These are phyloP conservation scores for Tringa solitaria DNA, from an alignment of 2,113 vertebrate genomes.

Conservation along the genomic window DNA sequence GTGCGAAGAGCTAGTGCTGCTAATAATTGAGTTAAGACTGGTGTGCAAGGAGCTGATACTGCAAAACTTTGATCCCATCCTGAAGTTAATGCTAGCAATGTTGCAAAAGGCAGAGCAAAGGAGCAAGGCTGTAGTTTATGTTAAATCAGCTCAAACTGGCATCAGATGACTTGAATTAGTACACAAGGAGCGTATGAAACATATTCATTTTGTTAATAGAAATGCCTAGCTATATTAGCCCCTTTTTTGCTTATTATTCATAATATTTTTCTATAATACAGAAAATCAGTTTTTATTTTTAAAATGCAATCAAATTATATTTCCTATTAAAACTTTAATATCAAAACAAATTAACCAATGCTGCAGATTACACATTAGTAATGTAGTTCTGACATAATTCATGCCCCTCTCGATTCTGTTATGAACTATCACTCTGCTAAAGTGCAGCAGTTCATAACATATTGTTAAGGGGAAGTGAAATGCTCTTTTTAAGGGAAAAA, in stretches of 20 bases:
- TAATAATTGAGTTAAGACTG: background rate
- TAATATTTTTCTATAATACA: constrained; percentile 72
- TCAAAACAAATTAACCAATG: constrained; percentile 78
- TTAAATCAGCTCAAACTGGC: constrained; percentile 45
- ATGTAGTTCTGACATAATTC: constrained; percentile 69
- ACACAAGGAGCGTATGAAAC: constrained; percentile 55
- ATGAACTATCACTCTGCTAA: constrained; percentile 63
- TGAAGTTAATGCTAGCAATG: background rate
- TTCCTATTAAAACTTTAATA: constrained; percentile 82
- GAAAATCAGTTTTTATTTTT: constrained; percentile 76
- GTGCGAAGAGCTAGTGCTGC: background rate
- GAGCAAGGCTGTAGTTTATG: background rate
- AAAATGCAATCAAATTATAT: constrained; percentile 79
- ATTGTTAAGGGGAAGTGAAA: constrained; percentile 52
- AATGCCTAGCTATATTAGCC: constrained; percentile 67
- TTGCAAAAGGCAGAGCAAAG: background rate
- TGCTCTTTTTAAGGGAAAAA: background rate
- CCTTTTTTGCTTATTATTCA: constrained; percentile 77
- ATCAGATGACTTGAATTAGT: constrained; percentile 65
- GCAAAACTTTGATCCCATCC: background rate
- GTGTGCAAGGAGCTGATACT: background rate
- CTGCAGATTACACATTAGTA: constrained; percentile 75
- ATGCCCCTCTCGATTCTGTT: constrained; percentile 54
- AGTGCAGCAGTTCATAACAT: constrained; percentile 45
- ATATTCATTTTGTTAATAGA: constrained; percentile 74